Conservation (phyloP, 2,888 invertebrate genomes). For the Ramazzottius varieornatus region DNA sequence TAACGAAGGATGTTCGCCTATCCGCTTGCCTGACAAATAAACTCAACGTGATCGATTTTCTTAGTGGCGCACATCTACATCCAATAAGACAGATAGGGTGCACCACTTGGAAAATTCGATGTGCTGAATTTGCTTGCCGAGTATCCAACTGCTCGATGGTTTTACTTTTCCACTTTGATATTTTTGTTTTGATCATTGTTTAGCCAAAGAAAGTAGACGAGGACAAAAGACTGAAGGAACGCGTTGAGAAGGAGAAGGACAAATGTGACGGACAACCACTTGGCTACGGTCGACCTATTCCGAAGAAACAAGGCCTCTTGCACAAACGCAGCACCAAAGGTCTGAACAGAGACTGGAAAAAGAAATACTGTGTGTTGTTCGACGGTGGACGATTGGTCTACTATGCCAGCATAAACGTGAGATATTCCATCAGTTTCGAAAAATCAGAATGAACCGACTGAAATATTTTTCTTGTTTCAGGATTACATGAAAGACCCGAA, state of each 20-base stretch:
- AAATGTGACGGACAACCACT: constrained; percentile 23
- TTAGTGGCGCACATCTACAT: no score
- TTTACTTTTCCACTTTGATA: not conserved
- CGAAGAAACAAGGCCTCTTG: constrained; percentile 73
- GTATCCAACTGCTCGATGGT: not conserved
- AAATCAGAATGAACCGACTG: not conserved
- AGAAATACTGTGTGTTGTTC: constrained; percentile 85
- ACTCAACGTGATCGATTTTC: no score
- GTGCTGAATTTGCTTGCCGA: no score
- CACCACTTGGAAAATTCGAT: no score
- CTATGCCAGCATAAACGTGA: constrained; percentile 78
- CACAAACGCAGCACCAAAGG: constrained; percentile 64
- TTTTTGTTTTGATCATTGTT: not conserved
- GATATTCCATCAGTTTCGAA: constrained; percentile 17
- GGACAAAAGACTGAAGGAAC: constrained; percentile 28
- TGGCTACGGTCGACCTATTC: constrained; percentile 81
- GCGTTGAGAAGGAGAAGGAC: constrained; percentile 33
- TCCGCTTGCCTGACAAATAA: no score
- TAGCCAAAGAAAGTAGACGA: constrained; percentile 20
- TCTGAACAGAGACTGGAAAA: constrained; percentile 75
- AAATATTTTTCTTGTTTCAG: constrained; percentile 25
- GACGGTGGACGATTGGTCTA: constrained; percentile 83
- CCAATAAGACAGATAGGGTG: no score
- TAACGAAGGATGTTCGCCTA: no score
- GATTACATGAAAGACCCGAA: constrained; percentile 68